Evolutionary conservation across 1,140 invertebrate species (phyloP).

Genomic region (Idris sp.): DNA sequence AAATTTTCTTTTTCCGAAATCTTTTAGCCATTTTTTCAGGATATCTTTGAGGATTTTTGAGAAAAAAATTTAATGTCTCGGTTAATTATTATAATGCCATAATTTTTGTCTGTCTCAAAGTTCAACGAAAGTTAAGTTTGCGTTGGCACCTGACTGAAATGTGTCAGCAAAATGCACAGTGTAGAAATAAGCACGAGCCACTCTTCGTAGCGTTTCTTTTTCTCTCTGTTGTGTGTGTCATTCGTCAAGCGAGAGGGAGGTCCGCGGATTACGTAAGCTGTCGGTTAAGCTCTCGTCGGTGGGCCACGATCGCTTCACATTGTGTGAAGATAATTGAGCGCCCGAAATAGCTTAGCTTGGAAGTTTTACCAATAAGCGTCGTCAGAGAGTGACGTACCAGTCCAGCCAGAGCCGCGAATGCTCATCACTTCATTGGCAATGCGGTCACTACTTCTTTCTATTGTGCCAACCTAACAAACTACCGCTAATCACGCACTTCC

Average conservation of each 20-base stretch:
- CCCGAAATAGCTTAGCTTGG: slow-evolving; percentile 65
- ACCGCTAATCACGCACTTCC: slow-evolving; percentile 16
- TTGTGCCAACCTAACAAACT: slow-evolving; percentile 35
- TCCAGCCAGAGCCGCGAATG: slow-evolving; percentile 24
- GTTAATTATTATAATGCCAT: no score
- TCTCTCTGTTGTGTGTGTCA: slow-evolving; percentile 61
- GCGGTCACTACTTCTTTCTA: slow-evolving; percentile 45
- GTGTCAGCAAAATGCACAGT: slow-evolving; percentile 34
- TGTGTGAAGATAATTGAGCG: slow-evolving; percentile 68
- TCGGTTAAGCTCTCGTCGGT: slow-evolving; percentile 43
- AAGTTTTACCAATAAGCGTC: slow-evolving; percentile 61
- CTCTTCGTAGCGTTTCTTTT: slow-evolving; percentile 57
- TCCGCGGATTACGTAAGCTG: slow-evolving; percentile 69
- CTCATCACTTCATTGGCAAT: slow-evolving; percentile 44
- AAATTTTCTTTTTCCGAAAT: no score
- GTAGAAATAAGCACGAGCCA: slow-evolving; percentile 64
- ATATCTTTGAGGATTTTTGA: slow-evolving; percentile 12
- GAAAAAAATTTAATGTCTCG: no score
- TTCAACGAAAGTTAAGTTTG: no score
- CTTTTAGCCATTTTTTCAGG: no score
- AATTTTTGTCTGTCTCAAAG: no score
- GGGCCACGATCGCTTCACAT: slow-evolving; percentile 65
- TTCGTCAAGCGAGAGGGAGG: slow-evolving; percentile 69
- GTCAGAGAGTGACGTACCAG: slow-evolving; percentile 55
- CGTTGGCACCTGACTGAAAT: slow-evolving; percentile 34